Base-by-base conservation (phyloP, 2,888 invertebrate genomes). In the Andrena camellia region DNA sequence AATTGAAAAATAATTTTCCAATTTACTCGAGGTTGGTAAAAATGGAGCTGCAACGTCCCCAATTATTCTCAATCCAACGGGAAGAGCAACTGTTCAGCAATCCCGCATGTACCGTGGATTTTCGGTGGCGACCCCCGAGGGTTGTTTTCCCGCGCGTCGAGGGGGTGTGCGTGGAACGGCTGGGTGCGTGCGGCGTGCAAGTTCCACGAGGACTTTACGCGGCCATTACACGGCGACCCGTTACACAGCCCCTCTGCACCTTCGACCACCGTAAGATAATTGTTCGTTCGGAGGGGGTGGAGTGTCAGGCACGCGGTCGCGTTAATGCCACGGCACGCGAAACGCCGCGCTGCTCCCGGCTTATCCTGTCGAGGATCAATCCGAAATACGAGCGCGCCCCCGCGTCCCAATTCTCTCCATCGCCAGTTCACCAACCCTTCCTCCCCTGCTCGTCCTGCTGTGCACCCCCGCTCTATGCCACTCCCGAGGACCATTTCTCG, bases 181-280 rank as follows among this genome's bases (percentile, higher is more conserved):
- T 33, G 57, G 76, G 63, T 72, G 86, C 86, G 86, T 86, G 86
- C 84, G 20, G 73, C 68, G 81, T 81, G 82, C 78, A 87, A 87
- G 85, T 87, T 87, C 82, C 87, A 87, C 85, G 85, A 86, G 86
- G 87, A 86, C 87, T 86, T 87, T 77, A 75, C 76, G 81, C 62
- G 50, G 74, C 86, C 80, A 81, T 86, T 81, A 85, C 81, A 86
- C 75, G 73, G 70, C 81, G 79, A 86, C 76, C 86, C 81, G 79
- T 84, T 86, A 57, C 70, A 52, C 33, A 66, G 60, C 66, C 77
- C 82, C 60, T 74, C 54, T 54, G 64, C 75, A 67, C 70, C 62
- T 75, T 63, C 68, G 57, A 82, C 81, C 82, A 71, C 71, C 82
- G 60, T 70, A 81, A 82, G 86, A 83, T 87, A 87, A 87, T 87